These are phyloP conservation scores for Barbus barbus DNA, from an alignment of 2,113 vertebrate genomes.

Conservation along the genomic window DNA sequence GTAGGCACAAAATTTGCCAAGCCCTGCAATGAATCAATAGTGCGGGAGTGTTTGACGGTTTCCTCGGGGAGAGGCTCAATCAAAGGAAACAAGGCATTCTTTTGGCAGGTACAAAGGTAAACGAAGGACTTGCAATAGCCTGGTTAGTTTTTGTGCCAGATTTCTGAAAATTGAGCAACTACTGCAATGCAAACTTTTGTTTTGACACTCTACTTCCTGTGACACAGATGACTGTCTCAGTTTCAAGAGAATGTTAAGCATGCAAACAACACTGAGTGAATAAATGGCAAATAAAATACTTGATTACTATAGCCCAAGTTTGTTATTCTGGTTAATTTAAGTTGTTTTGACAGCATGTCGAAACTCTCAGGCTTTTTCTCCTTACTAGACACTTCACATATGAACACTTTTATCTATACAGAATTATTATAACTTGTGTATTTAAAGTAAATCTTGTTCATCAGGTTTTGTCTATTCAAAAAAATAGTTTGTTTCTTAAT, in stretches of 20 bases:
- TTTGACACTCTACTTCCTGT: neutral
- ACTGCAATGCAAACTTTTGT: neutral
- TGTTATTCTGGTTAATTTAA: neutral
- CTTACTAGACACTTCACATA: no score
- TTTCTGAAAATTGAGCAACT: neutral
- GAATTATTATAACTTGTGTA: neutral
- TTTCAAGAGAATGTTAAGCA: neutral
- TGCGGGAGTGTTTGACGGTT: conserved; percentile 10
- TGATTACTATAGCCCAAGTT: neutral
- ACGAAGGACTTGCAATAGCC: neutral
- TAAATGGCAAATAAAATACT: neutral
- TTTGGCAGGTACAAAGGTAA: neutral
- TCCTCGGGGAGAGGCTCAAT: neutral
- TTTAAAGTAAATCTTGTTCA: neutral
- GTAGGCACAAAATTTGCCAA: neutral
- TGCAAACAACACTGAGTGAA: neutral
- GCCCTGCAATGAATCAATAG: conserved; percentile 1
- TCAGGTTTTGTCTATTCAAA: neutral
- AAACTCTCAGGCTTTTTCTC: neutral
- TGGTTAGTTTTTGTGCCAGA: conserved; percentile 6
- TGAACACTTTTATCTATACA: neutral
- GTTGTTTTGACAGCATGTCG: neutral
- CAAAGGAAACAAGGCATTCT: neutral
- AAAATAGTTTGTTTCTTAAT: neutral
- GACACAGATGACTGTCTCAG: neutral